These are phyloP conservation scores for Cryptoleucopteryx plumbea DNA, from an alignment of 2,113 vertebrate genomes.

Conservation along the genomic window DNA sequence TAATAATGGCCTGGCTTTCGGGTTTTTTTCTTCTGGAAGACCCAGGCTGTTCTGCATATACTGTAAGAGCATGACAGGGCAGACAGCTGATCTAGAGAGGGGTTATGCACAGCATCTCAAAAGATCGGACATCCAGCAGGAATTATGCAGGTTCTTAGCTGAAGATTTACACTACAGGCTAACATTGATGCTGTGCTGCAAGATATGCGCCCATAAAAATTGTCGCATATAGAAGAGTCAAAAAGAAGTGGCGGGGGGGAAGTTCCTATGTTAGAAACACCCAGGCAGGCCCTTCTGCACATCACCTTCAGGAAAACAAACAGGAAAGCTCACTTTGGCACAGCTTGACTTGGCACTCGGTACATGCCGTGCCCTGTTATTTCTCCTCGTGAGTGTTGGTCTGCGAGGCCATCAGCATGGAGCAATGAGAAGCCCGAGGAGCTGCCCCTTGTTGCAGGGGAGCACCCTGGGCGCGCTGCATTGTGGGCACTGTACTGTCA, in stretches of 20 bases:
- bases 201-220: fast-evolving
- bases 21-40: neutral
- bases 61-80: neutral
- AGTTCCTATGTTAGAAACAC: neutral
- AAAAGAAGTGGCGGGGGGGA: fast-evolving
- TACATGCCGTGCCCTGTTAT: fast-evolving
- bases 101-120: fast-evolving
- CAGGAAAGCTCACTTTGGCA: neutral
- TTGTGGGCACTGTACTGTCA: neutral
- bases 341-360: fast-evolving
- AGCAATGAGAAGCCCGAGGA: fast-evolving
- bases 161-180: fast-evolving
- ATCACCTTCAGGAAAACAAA: neutral
- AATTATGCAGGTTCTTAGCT: fast-evolving
- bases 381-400: fast-evolving
- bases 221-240: fast-evolving
- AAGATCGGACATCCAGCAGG: neutral
- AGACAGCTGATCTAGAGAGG: neutral
- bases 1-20: neutral
- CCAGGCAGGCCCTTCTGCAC: neutral
- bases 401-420: fast-evolving
- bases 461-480: neutral
- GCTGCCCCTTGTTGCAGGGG: neutral
- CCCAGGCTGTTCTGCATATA: neutral
- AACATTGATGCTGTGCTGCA: fast-evolving